These are phyloP conservation scores for Ataeniobius toweri DNA, from an alignment of 2,797 vertebrate species.

Conservation along the genomic window DNA sequence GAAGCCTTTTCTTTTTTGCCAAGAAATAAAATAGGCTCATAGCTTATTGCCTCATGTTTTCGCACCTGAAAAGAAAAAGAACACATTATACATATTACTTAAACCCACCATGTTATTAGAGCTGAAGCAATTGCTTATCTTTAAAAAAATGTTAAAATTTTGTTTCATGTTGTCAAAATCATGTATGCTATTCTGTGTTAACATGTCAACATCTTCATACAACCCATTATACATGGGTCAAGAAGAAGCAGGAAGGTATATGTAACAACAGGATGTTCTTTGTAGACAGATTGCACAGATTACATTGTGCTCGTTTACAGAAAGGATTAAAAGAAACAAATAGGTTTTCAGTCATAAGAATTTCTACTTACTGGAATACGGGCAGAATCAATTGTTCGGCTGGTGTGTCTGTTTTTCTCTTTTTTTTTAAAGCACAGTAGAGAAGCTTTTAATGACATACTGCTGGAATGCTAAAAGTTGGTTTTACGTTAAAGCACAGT, in stretches of 20 bases:
- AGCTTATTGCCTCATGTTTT: neutral
- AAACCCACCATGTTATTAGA: neutral
- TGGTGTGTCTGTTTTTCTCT: neutral
- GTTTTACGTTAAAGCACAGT: slow-evolving; percentile 1
- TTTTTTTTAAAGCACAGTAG: neutral
- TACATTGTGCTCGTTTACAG: neutral
- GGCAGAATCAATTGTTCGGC: neutral
- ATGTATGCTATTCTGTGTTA: neutral
- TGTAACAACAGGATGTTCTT: neutral
- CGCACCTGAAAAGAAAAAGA: neutral
- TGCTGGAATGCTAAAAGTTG: slow-evolving; percentile 29
- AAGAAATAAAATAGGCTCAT: neutral
- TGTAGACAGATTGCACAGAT: neutral
- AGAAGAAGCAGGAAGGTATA: neutral
- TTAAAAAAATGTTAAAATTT: neutral
- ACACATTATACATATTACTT: neutral
- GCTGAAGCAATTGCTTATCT: neutral
- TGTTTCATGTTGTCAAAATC: neutral
- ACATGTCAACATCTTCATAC: neutral
- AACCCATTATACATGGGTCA: neutral
- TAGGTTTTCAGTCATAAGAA: neutral
- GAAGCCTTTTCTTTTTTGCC: neutral
- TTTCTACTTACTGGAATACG: neutral
- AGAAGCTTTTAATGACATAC: neutral
- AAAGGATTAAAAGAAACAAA: neutral